Percentiles rank a stretch among this genome's conserved stretches.
Evolutionary conservation across 2,888 invertebrate species (phyloP).

Genomic region (Athetis lepigone): DNA sequence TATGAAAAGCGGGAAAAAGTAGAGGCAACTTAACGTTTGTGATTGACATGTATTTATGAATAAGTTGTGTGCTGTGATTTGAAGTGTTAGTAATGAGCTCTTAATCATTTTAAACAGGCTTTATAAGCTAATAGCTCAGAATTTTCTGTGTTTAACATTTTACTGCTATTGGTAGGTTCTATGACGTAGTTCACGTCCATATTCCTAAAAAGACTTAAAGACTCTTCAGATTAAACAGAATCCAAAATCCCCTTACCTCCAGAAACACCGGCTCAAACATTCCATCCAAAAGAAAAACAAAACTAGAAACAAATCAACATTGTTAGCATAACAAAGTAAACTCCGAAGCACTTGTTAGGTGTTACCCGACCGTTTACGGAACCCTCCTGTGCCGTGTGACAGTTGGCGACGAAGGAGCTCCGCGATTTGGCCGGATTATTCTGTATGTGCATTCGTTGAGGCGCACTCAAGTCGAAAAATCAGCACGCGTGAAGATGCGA

Average conservation of each 20-base stretch:
- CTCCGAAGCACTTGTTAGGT: slow-evolving; percentile 74
- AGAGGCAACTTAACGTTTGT: too few species aligned
- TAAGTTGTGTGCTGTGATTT: too few species aligned
- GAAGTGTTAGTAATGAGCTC: too few species aligned
- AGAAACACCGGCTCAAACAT: slow-evolving; percentile 28
- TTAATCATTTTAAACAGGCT: too few species aligned
- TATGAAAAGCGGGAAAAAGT: too few species aligned
- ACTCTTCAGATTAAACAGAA: background rate
- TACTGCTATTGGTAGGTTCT: too few species aligned
- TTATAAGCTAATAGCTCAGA: too few species aligned
- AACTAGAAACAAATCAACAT: slow-evolving; percentile 76
- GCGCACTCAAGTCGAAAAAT: slow-evolving; percentile 83
- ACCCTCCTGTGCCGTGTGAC: slow-evolving; percentile 57
- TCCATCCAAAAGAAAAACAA: slow-evolving; percentile 70
- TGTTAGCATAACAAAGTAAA: slow-evolving; percentile 80
- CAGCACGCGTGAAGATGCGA: slow-evolving; percentile 81
- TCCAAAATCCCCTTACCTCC: background rate
- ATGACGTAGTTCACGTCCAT: too few species aligned
- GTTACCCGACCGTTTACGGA: slow-evolving; percentile 72
- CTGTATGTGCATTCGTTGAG: slow-evolving; percentile 76
- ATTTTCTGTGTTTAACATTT: too few species aligned
- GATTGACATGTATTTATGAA: too few species aligned
- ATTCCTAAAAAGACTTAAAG: too few species aligned
- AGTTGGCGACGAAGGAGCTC: slow-evolving; percentile 63
- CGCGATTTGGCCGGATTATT: slow-evolving; percentile 70